Conservation (phyloP, 30 jellyfish, hydroid and myxozoan genomes). For the Euphysa ruthae region DNA sequence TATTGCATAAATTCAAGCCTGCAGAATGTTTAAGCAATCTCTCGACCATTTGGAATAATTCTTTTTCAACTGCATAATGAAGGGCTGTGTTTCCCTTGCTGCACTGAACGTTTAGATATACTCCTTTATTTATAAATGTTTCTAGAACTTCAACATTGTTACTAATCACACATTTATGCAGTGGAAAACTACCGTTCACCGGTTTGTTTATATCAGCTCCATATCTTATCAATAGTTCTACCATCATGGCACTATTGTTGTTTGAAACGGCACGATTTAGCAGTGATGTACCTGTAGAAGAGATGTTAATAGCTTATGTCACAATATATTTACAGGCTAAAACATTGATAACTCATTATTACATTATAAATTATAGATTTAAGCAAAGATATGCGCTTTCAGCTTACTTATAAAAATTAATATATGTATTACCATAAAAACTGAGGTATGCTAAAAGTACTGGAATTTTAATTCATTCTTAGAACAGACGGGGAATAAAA, state of each 20-base stretch:
- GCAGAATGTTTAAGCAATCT: not conserved
- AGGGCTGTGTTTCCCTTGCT: not conserved
- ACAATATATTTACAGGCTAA: no score
- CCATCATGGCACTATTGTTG: not conserved
- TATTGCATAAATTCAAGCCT: not conserved
- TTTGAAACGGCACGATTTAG: constrained; percentile 3
- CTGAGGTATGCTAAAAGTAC: no score
- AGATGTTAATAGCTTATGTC: no score
- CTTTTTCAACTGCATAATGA: constrained; percentile 1
- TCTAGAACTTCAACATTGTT: not conserved
- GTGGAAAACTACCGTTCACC: constrained; percentile 1
- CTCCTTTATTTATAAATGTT: not conserved
- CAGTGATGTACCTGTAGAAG: constrained; percentile 4
- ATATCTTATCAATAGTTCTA: not conserved
- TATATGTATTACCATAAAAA: no score
- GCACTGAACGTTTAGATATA: not conserved
- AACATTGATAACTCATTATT: no score
- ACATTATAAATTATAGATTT: no score
- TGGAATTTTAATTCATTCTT: no score
- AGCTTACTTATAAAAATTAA: no score
- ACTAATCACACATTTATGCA: not conserved
- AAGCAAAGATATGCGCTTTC: no score
- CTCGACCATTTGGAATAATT: not conserved
- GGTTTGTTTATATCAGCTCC: constrained; percentile 18
- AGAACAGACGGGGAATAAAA: no score